phyloP scores from a whole-genome alignment of 2,888 invertebrate genomes.

The Parapristionchus giblindavisi region DNA sequence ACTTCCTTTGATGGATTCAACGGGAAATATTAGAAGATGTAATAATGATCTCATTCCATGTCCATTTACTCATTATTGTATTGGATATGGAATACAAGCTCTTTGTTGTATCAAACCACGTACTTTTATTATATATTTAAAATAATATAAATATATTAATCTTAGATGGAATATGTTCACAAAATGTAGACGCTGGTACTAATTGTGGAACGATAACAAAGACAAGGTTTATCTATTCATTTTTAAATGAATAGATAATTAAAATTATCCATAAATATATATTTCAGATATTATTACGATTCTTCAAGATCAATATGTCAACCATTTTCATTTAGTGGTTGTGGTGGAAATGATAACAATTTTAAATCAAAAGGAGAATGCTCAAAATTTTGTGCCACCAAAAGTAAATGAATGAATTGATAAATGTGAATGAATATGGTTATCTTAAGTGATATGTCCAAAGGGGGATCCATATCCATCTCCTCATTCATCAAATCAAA shows the following conservation, averaged over 20 bases:
- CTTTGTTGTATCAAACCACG: conserved; percentile 30
- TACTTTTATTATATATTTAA: background rate
- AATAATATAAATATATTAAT: background rate
- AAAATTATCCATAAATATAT: background rate
- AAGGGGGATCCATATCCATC: conserved; percentile 30
- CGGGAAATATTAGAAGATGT: conserved; percentile 6
- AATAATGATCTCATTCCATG: conserved; percentile 29
- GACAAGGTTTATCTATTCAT: conserved; percentile 10
- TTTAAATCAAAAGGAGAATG: conserved; percentile 59
- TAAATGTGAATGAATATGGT: background rate
- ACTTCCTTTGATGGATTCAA: conserved; percentile 16
- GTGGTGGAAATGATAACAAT: conserved; percentile 82
- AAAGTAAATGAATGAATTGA: conserved; percentile 42
- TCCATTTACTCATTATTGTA: conserved; percentile 23
- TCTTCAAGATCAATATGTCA: conserved; percentile 53
- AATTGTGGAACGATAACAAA: conserved; percentile 20
- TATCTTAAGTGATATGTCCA: conserved; percentile 14
- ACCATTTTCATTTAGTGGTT: conserved; percentile 51
- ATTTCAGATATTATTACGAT: conserved; percentile 54
- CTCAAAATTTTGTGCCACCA: conserved; percentile 53
- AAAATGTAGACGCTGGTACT: conserved; percentile 17
- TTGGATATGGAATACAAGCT: background rate
- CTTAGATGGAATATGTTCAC: conserved; percentile 22
- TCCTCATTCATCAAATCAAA: conserved; percentile 20
- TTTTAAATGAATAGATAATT: background rate